Evolutionary conservation across 2,113 vertebrate genomes (phyloP).

Genomic region (Arothron firmamentum): DNA sequence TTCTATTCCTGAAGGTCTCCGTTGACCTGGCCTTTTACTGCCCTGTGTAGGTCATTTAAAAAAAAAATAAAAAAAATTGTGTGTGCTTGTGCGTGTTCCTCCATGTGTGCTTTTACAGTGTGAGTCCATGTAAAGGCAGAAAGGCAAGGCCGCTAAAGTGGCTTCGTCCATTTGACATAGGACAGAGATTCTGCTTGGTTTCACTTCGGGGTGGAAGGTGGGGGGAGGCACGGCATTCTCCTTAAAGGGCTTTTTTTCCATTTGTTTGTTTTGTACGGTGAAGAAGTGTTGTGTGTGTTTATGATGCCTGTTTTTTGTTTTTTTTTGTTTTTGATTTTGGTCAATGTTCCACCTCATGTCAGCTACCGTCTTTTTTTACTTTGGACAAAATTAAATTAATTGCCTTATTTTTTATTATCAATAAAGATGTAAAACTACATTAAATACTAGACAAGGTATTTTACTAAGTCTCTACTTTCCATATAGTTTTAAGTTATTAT

Average conservation of each 20-base stretch:
- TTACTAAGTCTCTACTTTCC: no score
- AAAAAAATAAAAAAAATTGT: slow-evolving; percentile 6
- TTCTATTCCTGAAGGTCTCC: slow-evolving; percentile 35
- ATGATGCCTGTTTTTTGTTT: no score
- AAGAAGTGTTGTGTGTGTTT: no score
- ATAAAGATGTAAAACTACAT: no score
- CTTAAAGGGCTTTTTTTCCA: no score
- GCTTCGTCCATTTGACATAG: slow-evolving; percentile 48
- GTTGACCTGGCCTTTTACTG: slow-evolving; percentile 39
- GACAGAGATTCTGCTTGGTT: slow-evolving; percentile 52
- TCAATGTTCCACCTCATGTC: no score
- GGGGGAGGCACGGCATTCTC: slow-evolving; percentile 22
- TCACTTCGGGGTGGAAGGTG: slow-evolving; percentile 48
- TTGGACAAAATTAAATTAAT: no score
- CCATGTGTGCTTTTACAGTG: slow-evolving; percentile 15
- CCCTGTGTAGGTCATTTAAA: slow-evolving; percentile 5
- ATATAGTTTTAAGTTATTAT: no score
- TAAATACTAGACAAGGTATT: no score
- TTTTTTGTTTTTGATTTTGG: no score
- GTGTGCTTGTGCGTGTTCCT: slow-evolving; percentile 23
- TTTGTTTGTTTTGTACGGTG: no score
- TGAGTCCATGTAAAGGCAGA: slow-evolving; percentile 23
- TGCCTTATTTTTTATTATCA: no score
- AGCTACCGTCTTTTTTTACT: not conserved
- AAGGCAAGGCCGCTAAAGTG: slow-evolving; percentile 50